Percentiles rank a stretch among this genome's conserved stretches.
These are phyloP conservation scores for Pungitius pungitius DNA, from an alignment of 2,113 vertebrate species.

Conservation along the genomic window DNA sequence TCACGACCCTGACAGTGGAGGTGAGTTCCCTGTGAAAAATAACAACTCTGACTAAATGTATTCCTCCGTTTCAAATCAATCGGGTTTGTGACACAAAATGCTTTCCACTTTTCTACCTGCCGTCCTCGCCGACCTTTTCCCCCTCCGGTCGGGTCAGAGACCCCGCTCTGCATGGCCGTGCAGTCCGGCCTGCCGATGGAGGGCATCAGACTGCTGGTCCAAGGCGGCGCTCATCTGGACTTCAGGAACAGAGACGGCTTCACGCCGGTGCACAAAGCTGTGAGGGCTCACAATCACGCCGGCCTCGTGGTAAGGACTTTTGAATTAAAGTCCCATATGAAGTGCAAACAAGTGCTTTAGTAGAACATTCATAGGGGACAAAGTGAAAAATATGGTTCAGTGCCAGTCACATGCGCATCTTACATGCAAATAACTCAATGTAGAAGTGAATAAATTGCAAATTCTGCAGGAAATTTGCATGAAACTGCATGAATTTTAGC, in stretches of 20 bases:
- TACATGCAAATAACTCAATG: background rate
- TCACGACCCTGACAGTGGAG: conserved; percentile 90
- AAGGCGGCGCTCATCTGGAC: conserved; percentile 90
- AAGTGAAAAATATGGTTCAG: background rate
- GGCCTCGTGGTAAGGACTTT: conserved; percentile 83
- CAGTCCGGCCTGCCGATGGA: conserved; percentile 83
- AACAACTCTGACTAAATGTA: background rate
- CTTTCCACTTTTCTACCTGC: background rate
- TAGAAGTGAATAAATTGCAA: background rate
- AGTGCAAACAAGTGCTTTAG: conserved; percentile 7
- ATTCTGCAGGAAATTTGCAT: background rate
- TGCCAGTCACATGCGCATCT: background rate
- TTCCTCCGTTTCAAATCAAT: background rate
- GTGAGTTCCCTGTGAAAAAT: conserved; percentile 69
- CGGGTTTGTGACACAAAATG: background rate
- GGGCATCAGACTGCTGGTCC: conserved; percentile 85
- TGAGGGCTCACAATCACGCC: conserved; percentile 85
- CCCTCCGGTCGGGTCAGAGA: conserved; percentile 79
- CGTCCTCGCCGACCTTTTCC: background rate
- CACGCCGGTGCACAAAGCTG: conserved; percentile 89
- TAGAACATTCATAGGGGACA: background rate
- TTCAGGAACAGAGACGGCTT: conserved; percentile 89
- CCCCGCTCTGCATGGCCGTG: conserved; percentile 86
- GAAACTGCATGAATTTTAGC: too few species aligned
- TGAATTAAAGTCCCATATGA: conserved; percentile 1